phyloP scores from a whole-genome alignment of 2,797 vertebrate species.

The Ficedula albicollis region DNA sequence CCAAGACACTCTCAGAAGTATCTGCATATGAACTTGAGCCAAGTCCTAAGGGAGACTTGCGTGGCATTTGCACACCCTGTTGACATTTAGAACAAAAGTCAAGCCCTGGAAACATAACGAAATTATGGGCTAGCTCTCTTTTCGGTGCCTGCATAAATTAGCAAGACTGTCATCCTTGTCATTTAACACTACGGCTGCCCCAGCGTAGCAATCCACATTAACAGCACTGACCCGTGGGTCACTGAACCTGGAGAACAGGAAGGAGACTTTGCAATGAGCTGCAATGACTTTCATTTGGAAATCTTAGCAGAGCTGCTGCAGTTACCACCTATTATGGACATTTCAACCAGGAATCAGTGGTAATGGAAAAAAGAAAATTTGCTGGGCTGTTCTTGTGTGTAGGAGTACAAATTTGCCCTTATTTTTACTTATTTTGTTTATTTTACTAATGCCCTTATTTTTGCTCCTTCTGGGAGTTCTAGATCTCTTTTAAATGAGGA shows the following conservation, averaged over 20 bases:
- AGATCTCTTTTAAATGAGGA: not conserved
- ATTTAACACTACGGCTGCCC: slow-evolving; percentile 1
- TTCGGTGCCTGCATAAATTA: slow-evolving; percentile 53
- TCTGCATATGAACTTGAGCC: slow-evolving; percentile 30
- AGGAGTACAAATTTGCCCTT: not conserved
- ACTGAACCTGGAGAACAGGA: not conserved
- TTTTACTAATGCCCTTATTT: not conserved
- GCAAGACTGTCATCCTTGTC: slow-evolving; percentile 11
- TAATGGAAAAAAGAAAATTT: not conserved
- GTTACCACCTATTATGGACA: not conserved
- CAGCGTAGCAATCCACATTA: not conserved
- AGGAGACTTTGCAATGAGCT: not conserved
- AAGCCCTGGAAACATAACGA: slow-evolving; percentile 55
- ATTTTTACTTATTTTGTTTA: not conserved
- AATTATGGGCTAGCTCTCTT: slow-evolving; percentile 40
- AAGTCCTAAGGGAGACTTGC: slow-evolving; percentile 26
- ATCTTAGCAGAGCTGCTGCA: not conserved
- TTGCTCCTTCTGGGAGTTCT: not conserved
- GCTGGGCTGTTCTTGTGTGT: not conserved
- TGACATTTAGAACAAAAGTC: slow-evolving; percentile 70
- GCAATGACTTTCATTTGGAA: not conserved
- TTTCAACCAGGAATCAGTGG: not conserved
- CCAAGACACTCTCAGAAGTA: slow-evolving; percentile 5
- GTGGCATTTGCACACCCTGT: slow-evolving; percentile 54
- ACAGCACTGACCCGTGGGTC: not conserved